These are phyloP conservation scores for Geotrypetes seraphini DNA, from an alignment of 2,797 vertebrate species.

Conservation along the genomic window DNA sequence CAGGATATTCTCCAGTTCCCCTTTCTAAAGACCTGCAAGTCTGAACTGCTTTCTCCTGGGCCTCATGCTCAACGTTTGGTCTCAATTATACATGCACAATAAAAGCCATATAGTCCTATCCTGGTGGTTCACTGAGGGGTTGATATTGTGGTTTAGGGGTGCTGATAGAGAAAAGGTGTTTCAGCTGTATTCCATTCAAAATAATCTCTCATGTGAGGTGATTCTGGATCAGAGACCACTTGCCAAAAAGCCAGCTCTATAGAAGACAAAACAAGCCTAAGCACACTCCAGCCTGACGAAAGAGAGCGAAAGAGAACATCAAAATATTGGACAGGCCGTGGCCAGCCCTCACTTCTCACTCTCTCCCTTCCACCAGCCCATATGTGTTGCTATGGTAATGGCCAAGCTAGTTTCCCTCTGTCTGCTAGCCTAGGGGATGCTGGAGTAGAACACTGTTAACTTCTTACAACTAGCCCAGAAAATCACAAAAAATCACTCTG, in stretches of 20 bases:
- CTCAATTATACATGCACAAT: constrained; percentile 51
- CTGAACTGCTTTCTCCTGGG: constrained; percentile 33
- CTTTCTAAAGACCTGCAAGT: constrained; percentile 38
- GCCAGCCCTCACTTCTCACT: constrained; percentile 4
- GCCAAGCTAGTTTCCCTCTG: constrained; percentile 32
- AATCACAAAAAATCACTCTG: not conserved
- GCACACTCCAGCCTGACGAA: constrained; percentile 28
- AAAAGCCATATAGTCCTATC: constrained; percentile 25
- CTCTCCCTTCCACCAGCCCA: constrained; percentile 6
- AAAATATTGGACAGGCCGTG: constrained; percentile 2
- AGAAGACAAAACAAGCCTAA: constrained; percentile 34
- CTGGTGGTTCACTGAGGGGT: constrained; percentile 16
- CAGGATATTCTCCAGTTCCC: constrained; percentile 34
- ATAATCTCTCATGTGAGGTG: too few relatives aligned
- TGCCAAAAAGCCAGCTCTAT: constrained; percentile 21
- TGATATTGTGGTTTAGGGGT: too few relatives aligned
- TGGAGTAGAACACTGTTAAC: constrained; percentile 2
- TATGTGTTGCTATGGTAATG: constrained; percentile 30
- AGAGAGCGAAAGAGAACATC: not conserved
- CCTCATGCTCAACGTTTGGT: constrained; percentile 42
- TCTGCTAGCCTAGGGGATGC: constrained; percentile 9
- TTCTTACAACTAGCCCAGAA: not conserved
- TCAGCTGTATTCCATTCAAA: constrained; percentile 32
- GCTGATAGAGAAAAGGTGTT: constrained; percentile 13
- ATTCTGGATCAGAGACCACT: too few relatives aligned